A percentile compares a stretch with the other conserved stretches of the same genome.
Evolutionary conservation across 1,140 invertebrate genomes (phyloP).

Genomic region (Trachelipus rathkii): DNA sequence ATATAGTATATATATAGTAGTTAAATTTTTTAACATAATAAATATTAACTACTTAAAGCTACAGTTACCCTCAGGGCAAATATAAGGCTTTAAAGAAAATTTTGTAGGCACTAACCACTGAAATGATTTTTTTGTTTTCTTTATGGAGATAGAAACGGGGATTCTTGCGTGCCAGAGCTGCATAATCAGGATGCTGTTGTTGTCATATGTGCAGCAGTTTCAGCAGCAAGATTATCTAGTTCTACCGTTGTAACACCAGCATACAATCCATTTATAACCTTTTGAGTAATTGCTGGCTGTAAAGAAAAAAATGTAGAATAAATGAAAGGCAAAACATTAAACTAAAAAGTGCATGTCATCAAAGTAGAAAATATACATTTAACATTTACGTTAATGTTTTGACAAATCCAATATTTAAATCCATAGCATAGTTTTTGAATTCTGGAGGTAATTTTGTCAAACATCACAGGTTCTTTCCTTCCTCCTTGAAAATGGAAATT

Average conservation of each 20-base stretch:
- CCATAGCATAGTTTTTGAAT: slow-evolving; percentile 94
- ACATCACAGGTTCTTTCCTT: slow-evolving; percentile 84
- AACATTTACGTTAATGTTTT: slow-evolving; percentile 77
- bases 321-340: too few relatives aligned
- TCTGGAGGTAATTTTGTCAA: slow-evolving; percentile 96
- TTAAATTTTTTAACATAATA: too few relatives aligned
- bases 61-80: too few relatives aligned
- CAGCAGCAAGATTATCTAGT: slow-evolving; percentile 93
- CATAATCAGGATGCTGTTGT: slow-evolving; percentile 96
- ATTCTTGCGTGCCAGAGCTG: slow-evolving; percentile 89
- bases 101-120: slow-evolving; percentile 62
- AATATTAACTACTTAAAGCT: too few relatives aligned
- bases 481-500: slow-evolving; percentile 59
- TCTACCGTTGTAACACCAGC: slow-evolving; percentile 94
- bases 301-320: slow-evolving; percentile 43
- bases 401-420: slow-evolving; percentile 89
- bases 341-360: too few relatives aligned
- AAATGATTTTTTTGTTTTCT: slow-evolving; percentile 85
- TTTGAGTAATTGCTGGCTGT: slow-evolving; percentile 73
- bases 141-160: slow-evolving; percentile 95
- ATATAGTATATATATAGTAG: too few relatives aligned
- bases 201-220: slow-evolving; percentile 93
- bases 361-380: too few relatives aligned
- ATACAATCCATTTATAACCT: slow-evolving; percentile 90
- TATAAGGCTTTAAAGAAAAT: too few relatives aligned